A percentile compares a stretch with the other conserved stretches of the same genome.
phyloP scores from a whole-genome alignment of 1,140 invertebrate species.

The Pseudomyrmex flavicornis region DNA sequence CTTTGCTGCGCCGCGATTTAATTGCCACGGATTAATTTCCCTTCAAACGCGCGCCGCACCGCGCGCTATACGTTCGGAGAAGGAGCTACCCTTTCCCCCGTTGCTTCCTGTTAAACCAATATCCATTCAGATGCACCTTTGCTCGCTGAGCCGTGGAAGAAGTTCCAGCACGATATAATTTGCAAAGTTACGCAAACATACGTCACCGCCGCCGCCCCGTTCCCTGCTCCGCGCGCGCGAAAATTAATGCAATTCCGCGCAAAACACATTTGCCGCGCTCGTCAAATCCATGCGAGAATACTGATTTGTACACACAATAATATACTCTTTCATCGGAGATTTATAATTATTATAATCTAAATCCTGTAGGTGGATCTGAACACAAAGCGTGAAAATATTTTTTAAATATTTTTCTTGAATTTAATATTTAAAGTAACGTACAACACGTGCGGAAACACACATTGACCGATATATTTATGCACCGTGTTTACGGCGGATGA shows the following conservation, averaged over 20 bases:
- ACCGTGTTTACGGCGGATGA: not conserved
- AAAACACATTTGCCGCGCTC: slow-evolving; percentile 18
- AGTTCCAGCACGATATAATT: slow-evolving; percentile 22
- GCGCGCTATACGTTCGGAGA: not conserved
- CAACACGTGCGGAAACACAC: too few relatives aligned
- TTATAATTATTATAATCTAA: slow-evolving; percentile 15
- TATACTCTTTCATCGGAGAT: not conserved
- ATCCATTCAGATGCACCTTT: slow-evolving; percentile 42
- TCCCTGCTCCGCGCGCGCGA: too few relatives aligned
- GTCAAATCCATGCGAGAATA: not conserved
- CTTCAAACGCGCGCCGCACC: slow-evolving; percentile 31
- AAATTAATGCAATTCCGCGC: slow-evolving; percentile 33
- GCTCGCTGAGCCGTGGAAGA: slow-evolving; percentile 28
- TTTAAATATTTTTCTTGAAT: not conserved
- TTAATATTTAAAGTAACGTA: not conserved
- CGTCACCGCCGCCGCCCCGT: not conserved
- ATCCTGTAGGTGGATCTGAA: not conserved
- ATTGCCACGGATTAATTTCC: slow-evolving; percentile 44
- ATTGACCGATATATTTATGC: not conserved
- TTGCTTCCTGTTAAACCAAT: slow-evolving; percentile 27
- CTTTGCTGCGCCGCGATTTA: slow-evolving; percentile 20
- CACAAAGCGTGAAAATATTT: not conserved
- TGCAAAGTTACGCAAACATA: slow-evolving; percentile 38
- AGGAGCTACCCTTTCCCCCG: not conserved
- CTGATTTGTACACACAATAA: not conserved